Base-by-base conservation (phyloP, 2,113 vertebrate species). In the Lycocorax pyrrhopterus region DNA sequence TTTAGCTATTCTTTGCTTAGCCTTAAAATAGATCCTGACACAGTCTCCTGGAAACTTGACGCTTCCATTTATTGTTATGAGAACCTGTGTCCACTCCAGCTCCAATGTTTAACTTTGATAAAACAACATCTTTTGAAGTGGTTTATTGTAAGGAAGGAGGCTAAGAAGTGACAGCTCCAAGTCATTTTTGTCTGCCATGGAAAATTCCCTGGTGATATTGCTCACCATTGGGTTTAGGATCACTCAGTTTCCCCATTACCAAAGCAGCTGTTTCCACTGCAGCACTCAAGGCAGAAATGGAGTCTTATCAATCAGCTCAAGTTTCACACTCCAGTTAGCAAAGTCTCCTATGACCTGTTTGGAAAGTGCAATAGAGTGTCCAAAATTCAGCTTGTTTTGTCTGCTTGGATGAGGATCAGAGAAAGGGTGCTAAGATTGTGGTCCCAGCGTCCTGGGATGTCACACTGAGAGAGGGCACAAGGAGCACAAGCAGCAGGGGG, bases 1-100 rank as follows among this genome's bases (percentile, higher is more conserved):
- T 94, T 96, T 96, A 95, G 93, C 68, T 90, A 77, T 93, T 92
- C 89, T 94, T 72, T 39, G 53, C 87, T 56, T 52, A 67, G 46
- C 49, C 93, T 95, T 83, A 95, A 95, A 95, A 96, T 94, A 97
- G 96, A 90, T 44, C 56, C 82, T 92, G 94, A 93, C 92, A 37
- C 46, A 1, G 81, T 46, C 75, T 87, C 91, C 81, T 91, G 93
- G 90, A 96, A 96, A 90, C 85, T 53, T 1, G 0, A 4, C 0
- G 13, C 91, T 91, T 88, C 64, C 90, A 75, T 89, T 96, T 84
- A 72, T 91, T 95, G 79, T 91, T 94, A 64, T 39, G 58, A 89
- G 59, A 79, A 53, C 66, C 59, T 17, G 5, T 49, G 12, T 88
- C 56, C 66, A 33, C 60, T 81, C 30, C 14, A 52, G 49, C 51